Conservation (phyloP, 2,888 invertebrate species). For the Villa cingulata region DNA sequence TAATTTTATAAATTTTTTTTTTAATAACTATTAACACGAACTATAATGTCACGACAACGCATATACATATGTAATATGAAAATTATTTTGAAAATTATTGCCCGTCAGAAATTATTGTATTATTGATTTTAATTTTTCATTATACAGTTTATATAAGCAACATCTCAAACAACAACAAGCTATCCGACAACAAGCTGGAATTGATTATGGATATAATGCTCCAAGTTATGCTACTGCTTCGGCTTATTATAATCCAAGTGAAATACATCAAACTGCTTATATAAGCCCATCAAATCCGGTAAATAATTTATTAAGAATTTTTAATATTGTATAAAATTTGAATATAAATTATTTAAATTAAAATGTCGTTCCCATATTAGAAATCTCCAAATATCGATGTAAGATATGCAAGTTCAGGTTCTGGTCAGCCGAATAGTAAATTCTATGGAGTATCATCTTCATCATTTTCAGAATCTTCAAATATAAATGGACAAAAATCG, state of each 20-base stretch:
- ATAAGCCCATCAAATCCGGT: conserved; percentile 50
- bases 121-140: no score
- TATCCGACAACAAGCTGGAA: conserved; percentile 4
- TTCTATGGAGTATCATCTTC: conserved; percentile 47
- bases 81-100: no score
- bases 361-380: conserved; percentile 32
- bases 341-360: neutral
- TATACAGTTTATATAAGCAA: neutral
- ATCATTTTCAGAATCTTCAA: conserved; percentile 44
- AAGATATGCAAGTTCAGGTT: conserved; percentile 24
- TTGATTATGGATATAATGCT: conserved; percentile 16
- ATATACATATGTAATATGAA: no score
- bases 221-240: conserved; percentile 40
- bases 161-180: neutral
- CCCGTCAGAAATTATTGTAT: no score
- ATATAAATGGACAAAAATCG: conserved; percentile 45
- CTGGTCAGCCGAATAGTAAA: conserved; percentile 23
- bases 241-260: conserved; percentile 42
- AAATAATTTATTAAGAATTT: conserved; percentile 22
- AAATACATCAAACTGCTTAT: conserved; percentile 42
- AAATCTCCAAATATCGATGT: conserved; percentile 39
- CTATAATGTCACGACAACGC: no score
- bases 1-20: no score
- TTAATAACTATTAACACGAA: no score
- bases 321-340: conserved; percentile 1